Conservation (phyloP, 2,113 vertebrate species). For the Baryphthengus martii region DNA sequence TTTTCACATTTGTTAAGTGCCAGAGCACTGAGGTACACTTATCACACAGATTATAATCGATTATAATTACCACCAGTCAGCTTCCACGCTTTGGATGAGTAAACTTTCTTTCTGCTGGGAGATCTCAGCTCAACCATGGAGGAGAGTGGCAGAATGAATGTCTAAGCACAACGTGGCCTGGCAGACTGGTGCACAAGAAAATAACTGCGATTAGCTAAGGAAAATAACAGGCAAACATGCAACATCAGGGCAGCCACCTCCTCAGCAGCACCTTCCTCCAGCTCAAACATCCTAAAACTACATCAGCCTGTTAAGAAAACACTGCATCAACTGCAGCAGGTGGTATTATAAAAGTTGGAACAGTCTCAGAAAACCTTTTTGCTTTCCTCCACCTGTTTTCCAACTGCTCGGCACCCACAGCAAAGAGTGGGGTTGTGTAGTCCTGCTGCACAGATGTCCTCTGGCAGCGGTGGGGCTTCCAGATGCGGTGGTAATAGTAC, state of each 20-base stretch:
- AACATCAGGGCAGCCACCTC: not conserved
- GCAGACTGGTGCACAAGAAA: not conserved
- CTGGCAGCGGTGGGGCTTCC: not conserved
- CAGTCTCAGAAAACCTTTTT: not conserved
- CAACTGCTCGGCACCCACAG: not conserved
- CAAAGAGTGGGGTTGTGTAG: fast-evolving
- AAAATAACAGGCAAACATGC: not conserved
- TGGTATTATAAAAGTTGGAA: not conserved
- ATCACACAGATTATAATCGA: not conserved
- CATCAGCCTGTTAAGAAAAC: not conserved
- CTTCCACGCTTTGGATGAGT: not conserved
- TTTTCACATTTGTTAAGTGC: not conserved
- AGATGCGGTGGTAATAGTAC: not conserved
- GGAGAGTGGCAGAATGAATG: not conserved
- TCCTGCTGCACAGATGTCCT: not conserved
- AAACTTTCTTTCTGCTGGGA: not conserved
- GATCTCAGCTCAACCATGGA: not conserved
- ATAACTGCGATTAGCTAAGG: not conserved
- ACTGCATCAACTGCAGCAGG: not conserved
- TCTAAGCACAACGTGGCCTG: not conserved
- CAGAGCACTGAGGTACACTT: not conserved
- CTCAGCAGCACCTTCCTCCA: not conserved
- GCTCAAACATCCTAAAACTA: not conserved
- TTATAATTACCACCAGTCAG: not conserved
- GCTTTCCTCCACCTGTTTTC: not conserved